Percentiles rank a stretch among this genome's conserved stretches.
These are phyloP conservation scores for Centropus unirufus DNA, from an alignment of 2,113 vertebrate genomes.

Conservation along the genomic window DNA sequence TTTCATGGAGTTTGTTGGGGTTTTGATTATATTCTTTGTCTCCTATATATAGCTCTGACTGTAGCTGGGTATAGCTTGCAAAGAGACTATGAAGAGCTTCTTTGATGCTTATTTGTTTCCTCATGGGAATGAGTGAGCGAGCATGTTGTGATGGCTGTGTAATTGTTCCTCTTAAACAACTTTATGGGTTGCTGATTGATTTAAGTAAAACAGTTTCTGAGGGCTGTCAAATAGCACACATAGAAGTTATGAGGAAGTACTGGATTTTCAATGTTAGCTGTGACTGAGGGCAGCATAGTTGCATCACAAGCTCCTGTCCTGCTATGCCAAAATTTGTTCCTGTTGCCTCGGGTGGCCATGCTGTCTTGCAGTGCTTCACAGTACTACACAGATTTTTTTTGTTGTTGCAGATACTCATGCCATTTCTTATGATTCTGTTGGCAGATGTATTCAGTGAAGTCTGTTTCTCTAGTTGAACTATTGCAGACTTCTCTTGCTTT, in stretches of 20 bases:
- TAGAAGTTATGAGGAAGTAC: neutral
- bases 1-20: neutral
- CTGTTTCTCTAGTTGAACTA: neutral
- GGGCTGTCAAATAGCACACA: neutral
- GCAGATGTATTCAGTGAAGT: neutral
- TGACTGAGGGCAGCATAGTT: neutral
- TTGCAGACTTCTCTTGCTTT: neutral
- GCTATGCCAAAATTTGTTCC: neutral
- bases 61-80: neutral
- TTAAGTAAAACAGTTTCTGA: neutral
- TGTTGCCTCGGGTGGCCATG: neutral
- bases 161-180: neutral
- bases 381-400: neutral
- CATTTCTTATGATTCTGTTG: neutral
- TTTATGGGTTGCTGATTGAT: neutral
- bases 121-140: neutral
- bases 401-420: neutral
- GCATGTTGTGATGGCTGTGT: neutral
- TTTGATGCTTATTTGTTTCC: neutral
- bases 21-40: neutral
- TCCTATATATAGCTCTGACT: accelerated
- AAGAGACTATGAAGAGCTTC: neutral
- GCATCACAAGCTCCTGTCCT: neutral
- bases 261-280: neutral
- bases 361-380: neutral